phyloP scores from a whole-genome alignment of 2,888 invertebrate genomes.

The Apodemia arnacis region DNA sequence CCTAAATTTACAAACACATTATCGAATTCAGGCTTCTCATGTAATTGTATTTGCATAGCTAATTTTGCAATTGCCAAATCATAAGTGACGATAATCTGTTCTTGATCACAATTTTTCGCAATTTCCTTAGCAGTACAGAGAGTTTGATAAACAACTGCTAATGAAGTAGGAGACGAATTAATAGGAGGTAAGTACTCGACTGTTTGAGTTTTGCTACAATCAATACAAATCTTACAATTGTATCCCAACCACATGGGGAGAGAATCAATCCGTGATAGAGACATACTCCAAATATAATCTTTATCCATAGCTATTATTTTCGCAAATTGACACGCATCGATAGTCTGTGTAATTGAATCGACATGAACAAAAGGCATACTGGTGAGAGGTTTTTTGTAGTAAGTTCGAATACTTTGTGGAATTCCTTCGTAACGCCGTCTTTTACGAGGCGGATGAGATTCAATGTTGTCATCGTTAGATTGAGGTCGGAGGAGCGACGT shows the following conservation, averaged over 20 bases:
- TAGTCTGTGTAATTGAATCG: not conserved
- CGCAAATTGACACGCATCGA: constrained; percentile 14
- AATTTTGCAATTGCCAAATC: constrained; percentile 7
- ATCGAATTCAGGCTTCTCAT: constrained; percentile 1
- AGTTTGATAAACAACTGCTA: not conserved
- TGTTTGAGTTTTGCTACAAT: not conserved
- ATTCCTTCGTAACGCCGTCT: constrained; percentile 4
- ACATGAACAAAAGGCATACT: not conserved
- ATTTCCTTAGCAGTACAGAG: not conserved
- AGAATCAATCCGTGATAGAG: constrained; percentile 68
- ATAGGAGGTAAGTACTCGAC: not conserved
- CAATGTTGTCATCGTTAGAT: constrained; percentile 4
- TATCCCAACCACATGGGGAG: not conserved
- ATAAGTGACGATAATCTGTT: not conserved
- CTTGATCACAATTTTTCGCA: constrained; percentile 9
- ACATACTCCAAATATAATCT: constrained; percentile 72
- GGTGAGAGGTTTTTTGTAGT: not conserved
- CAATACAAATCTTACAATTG: not conserved
- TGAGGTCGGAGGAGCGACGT: too few relatives aligned
- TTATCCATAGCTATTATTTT: constrained; percentile 79
- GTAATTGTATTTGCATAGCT: constrained; percentile 5
- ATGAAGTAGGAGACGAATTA: not conserved
- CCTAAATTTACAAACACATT: constrained; percentile 9
- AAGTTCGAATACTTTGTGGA: constrained; percentile 4
- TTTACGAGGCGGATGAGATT: constrained; percentile 4